Evolutionary conservation across 1,140 invertebrate genomes (phyloP), one percentile per base, ranked within the genome.

Genomic region (Brachionus plicatilis): DNA sequence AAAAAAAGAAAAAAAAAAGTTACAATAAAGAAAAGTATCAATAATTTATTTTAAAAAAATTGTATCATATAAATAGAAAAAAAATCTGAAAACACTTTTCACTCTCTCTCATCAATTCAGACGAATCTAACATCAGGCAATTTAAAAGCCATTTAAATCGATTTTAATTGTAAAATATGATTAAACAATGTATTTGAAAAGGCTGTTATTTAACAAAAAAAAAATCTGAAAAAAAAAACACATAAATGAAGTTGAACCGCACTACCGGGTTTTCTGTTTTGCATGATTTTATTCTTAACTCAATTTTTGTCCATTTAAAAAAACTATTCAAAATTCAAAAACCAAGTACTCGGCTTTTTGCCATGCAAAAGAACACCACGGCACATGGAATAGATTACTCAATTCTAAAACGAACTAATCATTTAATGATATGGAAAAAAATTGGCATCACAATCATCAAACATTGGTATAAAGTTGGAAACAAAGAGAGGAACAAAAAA

Each of bases 211-310:
- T 3, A 29, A 29, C 27, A 29, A 29, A 2, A 29, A 29, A 2
- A 29, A 29, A 0, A 24, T 8, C 2, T 17, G 17, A 60, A 60
- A 0, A 20, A 41, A 68, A 33, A 68, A 27, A 68, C 3, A 37
- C 8, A 68, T 1, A 33, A 68, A 37, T 33, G 14, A 68, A 29
- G 66, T 68, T 33, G 27, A 68, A 68, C 66, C 66, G 66, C 33
- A 68, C 12, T 68, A 68, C 66, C 66, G 66, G 66, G 66, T 14
- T 41, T 17, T 68, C 66, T n/a, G 5, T 68, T 68, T 33, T 68
- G 66, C 66, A 68, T 68, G 66, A 33, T 68, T 68, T 14, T 68
- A 33, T 68, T 68, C 33, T 68, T 68, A 68, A 68, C 66, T 68
- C 66, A 68, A 68, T 68, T 68, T 68, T 68, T 41, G 33, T 33